A percentile compares a stretch with the other conserved stretches of the same genome.
These are phyloP conservation scores for Caenorhabditis inopinata DNA, from an alignment of 1,140 invertebrate species.

Conservation along the genomic window DNA sequence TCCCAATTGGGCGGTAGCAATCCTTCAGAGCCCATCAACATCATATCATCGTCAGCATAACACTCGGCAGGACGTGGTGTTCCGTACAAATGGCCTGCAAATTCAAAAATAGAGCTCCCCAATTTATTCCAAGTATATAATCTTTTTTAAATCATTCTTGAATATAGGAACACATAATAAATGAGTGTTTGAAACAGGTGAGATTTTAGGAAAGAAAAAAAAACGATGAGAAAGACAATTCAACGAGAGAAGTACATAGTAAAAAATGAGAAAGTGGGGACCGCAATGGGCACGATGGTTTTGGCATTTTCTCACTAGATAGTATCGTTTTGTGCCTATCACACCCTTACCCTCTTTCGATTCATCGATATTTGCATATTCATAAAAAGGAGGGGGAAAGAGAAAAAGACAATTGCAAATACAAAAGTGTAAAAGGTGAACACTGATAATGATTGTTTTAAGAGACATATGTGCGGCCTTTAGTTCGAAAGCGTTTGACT, in stretches of 20 bases:
- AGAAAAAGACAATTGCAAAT: not conserved
- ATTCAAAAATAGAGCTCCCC: not conserved
- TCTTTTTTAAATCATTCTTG: too few relatives aligned
- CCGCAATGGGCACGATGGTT: not conserved
- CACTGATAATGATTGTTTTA: not conserved
- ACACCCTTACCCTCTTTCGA: not conserved
- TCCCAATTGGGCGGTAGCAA: constrained; percentile 93
- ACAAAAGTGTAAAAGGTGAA: not conserved
- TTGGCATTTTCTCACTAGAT: not conserved
- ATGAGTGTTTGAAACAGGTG: too few relatives aligned
- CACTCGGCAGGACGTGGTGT: constrained; percentile 54
- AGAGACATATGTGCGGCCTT: not conserved
- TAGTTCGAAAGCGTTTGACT: too few relatives aligned
- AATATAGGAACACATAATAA: too few relatives aligned
- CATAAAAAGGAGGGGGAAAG: not conserved
- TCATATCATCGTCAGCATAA: constrained; percentile 38
- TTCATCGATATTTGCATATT: not conserved
- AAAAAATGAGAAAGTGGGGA: not conserved
- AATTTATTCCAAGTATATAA: too few relatives aligned
- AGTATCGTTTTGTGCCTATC: not conserved
- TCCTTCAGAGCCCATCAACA: constrained; percentile 69
- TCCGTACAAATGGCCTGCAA: constrained; percentile 63
- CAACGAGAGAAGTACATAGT: not conserved
- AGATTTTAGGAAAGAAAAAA: not conserved
- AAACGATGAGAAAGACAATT: not conserved